Percentiles rank a stretch among this genome's conserved stretches.
Evolutionary conservation across 2,888 invertebrate species (phyloP).

Genomic region (Epirrita christyi): DNA sequence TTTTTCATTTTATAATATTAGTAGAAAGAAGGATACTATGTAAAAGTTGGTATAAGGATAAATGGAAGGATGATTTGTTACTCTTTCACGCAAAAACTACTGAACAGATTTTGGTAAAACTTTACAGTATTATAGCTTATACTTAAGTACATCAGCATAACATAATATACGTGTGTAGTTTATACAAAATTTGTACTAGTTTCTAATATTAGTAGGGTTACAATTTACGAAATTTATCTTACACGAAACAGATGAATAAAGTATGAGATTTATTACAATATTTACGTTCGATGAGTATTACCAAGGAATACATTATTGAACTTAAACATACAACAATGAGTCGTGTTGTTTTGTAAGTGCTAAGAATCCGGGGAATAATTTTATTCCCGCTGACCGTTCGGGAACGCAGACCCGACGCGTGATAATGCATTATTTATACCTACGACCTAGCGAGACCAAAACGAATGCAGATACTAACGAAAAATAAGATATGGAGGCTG

Average conservation of each 20-base stretch:
- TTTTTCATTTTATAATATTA: too few species aligned
- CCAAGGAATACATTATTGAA: constrained; percentile 27
- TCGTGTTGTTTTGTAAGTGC: constrained; percentile 58
- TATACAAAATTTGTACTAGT: too few species aligned
- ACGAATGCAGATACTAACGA: constrained; percentile 80
- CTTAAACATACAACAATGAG: constrained; percentile 39
- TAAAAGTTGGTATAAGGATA: too few species aligned
- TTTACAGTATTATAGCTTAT: too few species aligned
- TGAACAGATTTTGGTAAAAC: too few species aligned
- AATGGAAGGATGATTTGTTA: too few species aligned
- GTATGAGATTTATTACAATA: constrained; percentile 42
- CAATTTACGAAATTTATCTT: constrained; percentile 39
- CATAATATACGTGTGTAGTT: too few species aligned
- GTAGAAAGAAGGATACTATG: too few species aligned
- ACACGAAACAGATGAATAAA: constrained; percentile 38
- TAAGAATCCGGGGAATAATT: constrained; percentile 67
- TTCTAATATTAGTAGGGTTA: too few species aligned
- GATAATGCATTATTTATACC: constrained; percentile 83
- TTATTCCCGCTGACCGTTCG: constrained; percentile 62
- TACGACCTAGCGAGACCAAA: constrained; percentile 76
- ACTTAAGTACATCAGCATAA: too few species aligned
- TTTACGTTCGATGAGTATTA: constrained; percentile 39
- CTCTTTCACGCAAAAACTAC: too few species aligned
- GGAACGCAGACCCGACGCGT: constrained; percentile 69
- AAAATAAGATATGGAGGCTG: constrained; percentile 70